These are phyloP conservation scores for Glaucomys volans DNA, from an alignment of 2,113 vertebrate genomes.

Conservation along the genomic window DNA sequence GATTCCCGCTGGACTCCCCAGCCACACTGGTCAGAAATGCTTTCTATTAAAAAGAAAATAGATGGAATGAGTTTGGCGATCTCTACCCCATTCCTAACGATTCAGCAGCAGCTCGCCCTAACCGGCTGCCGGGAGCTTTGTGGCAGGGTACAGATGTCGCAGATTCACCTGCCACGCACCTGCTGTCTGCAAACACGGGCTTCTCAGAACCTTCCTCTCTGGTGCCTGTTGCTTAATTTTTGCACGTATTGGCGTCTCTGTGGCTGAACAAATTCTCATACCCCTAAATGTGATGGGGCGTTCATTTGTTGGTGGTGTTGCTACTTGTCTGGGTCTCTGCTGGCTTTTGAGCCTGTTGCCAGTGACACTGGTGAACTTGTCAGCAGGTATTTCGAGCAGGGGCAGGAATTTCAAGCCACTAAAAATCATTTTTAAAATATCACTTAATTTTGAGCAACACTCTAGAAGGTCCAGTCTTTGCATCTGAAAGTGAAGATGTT, in stretches of 20 bases:
- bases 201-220: neutral
- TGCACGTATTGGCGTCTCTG: neutral
- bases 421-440: neutral
- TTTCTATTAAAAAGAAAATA: constrained; percentile 78
- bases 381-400: constrained; percentile 1
- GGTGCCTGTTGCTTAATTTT: constrained; percentile 38
- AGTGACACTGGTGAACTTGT: neutral
- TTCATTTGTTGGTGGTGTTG: neutral
- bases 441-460: constrained; percentile 13
- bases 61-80: constrained; percentile 76
- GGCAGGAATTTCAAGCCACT: neutral
- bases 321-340: neutral
- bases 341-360: neutral
- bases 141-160: constrained; percentile 54
- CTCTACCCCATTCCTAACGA: constrained; percentile 64
- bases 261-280: neutral
- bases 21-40: constrained; percentile 78
- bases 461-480: neutral
- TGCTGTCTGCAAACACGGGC: neutral
- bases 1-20: constrained; percentile 77
- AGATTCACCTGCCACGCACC: neutral
- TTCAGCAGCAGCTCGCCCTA: constrained; percentile 68
- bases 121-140: constrained; percentile 14
- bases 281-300: neutral
- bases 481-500: neutral